These are phyloP conservation scores for Mobula birostris DNA, from an alignment of 2,113 vertebrate genomes.

Conservation along the genomic window DNA sequence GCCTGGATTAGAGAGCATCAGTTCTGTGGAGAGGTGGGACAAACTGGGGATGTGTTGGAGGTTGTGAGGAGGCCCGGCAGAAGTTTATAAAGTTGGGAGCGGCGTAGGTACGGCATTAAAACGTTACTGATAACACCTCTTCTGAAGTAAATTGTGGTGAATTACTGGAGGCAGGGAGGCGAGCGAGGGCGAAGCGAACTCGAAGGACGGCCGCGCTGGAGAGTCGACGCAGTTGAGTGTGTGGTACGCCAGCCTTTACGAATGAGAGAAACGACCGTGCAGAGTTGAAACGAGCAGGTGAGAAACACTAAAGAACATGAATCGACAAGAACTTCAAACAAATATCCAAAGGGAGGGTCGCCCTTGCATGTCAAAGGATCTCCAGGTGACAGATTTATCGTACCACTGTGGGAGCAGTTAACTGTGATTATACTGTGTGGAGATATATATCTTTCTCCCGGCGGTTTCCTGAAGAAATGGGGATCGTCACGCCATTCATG, in stretches of 20 bases:
- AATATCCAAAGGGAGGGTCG: neutral
- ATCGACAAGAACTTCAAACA: neutral
- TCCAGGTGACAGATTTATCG: neutral
- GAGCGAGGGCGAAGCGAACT: no score
- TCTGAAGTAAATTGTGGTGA: no score
- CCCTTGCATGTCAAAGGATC: neutral
- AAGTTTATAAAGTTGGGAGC: no score
- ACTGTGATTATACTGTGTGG: neutral
- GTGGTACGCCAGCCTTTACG: neutral
- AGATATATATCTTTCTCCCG: neutral
- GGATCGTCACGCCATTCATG: neutral
- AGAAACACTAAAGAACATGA: neutral
- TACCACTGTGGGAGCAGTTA: neutral
- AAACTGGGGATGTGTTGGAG: no score
- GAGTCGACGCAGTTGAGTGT: no score
- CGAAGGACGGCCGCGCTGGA: no score
- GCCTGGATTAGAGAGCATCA: no score
- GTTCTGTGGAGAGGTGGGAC: no score
- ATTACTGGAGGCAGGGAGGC: no score
- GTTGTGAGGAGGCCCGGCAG: no score
- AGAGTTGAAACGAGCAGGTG: neutral
- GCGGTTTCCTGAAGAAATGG: neutral
- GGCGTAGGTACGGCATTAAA: no score
- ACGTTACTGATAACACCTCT: no score
- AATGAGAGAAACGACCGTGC: neutral